Percentiles rank a stretch among this genome's conserved stretches.
These are phyloP conservation scores for Nasonia longicornis DNA, from an alignment of 1,140 invertebrate species.

Conservation along the genomic window DNA sequence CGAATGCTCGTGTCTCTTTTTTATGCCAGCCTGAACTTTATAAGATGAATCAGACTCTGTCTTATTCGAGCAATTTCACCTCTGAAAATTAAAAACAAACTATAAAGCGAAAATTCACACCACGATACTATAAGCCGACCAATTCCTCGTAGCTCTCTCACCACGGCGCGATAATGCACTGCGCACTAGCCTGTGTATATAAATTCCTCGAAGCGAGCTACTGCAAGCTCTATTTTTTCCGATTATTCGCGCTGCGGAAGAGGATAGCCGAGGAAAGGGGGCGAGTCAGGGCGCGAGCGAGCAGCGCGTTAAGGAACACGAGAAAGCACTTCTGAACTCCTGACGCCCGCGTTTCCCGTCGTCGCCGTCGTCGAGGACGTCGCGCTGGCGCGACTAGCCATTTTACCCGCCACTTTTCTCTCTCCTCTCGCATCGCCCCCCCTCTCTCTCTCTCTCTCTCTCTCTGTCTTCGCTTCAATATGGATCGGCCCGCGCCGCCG, in stretches of 20 bases:
- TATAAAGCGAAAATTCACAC: not conserved
- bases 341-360: constrained; percentile 52
- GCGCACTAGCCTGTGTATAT: not conserved
- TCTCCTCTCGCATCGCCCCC: not conserved
- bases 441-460: not conserved
- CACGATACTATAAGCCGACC: too few species aligned
- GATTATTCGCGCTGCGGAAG: constrained; percentile 54
- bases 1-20: not conserved
- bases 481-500: not conserved
- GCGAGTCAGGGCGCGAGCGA: constrained; percentile 33
- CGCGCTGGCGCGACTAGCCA: constrained; percentile 7
- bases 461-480: not conserved
- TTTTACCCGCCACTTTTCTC: constrained; percentile 43
- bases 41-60: too few species aligned
- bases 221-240: constrained; percentile 54
- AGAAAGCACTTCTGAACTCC: constrained; percentile 69
- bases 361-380: constrained; percentile 21
- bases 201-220: too few species aligned
- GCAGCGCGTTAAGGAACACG: constrained; percentile 67
- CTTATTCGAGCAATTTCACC: too few species aligned
- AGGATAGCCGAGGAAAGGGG: constrained; percentile 51
- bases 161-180: not conserved
- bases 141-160: not conserved
- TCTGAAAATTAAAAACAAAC: too few species aligned
- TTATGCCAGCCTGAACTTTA: too few species aligned